Conservation (phyloP, 2,888 invertebrate genomes). For the Cantharis rustica region DNA sequence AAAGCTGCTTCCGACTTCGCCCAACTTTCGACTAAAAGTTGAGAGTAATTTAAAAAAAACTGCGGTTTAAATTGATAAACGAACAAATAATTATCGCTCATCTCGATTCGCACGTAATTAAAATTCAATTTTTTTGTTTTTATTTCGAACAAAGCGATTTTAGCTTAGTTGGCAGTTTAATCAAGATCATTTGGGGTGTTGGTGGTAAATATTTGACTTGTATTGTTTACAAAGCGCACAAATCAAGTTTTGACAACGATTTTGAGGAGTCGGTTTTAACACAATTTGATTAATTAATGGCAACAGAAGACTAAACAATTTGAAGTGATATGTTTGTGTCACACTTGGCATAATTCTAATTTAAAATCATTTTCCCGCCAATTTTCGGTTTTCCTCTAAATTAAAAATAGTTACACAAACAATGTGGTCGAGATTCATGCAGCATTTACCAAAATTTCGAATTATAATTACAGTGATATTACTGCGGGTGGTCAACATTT, state of each 20-base stretch:
- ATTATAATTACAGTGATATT: slow-evolving; percentile 13
- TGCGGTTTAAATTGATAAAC: background rate
- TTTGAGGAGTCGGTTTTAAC: slow-evolving; percentile 31
- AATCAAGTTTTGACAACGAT: slow-evolving; percentile 19
- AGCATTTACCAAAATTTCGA: slow-evolving; percentile 3
- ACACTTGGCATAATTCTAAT: slow-evolving; percentile 29
- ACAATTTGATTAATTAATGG: slow-evolving; percentile 42
- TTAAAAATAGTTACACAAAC: background rate
- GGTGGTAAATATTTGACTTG: slow-evolving; percentile 15
- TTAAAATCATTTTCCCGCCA: background rate
- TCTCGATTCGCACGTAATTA: background rate
- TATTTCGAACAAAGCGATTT: background rate
- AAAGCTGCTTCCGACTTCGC: background rate
- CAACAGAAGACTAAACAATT: slow-evolving; percentile 40
- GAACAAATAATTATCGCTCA: background rate
- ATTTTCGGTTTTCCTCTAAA: background rate
- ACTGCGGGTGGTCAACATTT: slow-evolving; percentile 4
- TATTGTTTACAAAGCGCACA: slow-evolving; percentile 16
- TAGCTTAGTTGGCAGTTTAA: background rate
- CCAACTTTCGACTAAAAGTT: background rate
- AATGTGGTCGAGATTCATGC: slow-evolving; percentile 12
- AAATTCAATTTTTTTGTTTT: background rate
- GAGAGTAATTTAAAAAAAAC: background rate
- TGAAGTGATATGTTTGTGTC: slow-evolving; percentile 42
- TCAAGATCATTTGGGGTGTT: slow-evolving; percentile 2